Evolutionary conservation across 2,797 vertebrate species (phyloP).

Genomic region (Crypturellus tataupa): DNA sequence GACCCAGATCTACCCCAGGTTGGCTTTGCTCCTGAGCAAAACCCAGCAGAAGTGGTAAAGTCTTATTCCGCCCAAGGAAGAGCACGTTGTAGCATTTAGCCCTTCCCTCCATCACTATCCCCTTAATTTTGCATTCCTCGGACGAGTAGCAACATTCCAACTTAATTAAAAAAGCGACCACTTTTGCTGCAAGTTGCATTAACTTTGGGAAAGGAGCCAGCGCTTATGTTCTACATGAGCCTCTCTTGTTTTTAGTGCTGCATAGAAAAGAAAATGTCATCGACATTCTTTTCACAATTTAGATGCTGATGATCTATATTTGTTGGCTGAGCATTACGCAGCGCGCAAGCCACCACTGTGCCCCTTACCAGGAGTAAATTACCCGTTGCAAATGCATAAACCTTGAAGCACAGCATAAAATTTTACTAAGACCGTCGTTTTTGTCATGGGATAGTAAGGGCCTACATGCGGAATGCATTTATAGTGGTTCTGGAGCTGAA

Average conservation of each 20-base stretch:
- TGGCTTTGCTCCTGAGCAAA: slow-evolving; percentile 14
- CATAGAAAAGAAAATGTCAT: slow-evolving; percentile 71
- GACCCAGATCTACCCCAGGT: not conserved
- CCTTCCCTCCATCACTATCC: slow-evolving; percentile 58
- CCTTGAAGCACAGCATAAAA: not conserved
- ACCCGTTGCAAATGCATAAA: not conserved
- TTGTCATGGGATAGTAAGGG: not conserved
- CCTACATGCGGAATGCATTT: slow-evolving; percentile 29
- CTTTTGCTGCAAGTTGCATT: slow-evolving; percentile 67
- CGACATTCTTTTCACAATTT: slow-evolving; percentile 61
- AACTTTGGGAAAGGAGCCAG: slow-evolving; percentile 37
- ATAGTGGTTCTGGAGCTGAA: slow-evolving; percentile 29
- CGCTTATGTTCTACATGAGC: slow-evolving; percentile 68
- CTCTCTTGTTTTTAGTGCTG: slow-evolving; percentile 47
- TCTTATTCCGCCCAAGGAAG: not conserved
- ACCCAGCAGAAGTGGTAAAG: slow-evolving; percentile 5
- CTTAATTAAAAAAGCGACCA: slow-evolving; percentile 69
- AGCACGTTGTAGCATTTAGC: slow-evolving; percentile 36
- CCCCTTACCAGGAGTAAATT: slow-evolving; percentile 44
- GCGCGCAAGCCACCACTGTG: not conserved
- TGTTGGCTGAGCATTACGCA: not conserved
- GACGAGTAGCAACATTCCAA: slow-evolving; percentile 57
- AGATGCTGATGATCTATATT: slow-evolving; percentile 55
- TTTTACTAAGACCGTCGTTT: slow-evolving; percentile 45
- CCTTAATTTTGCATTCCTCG: not conserved